These are phyloP conservation scores for Apodemia mormo DNA, from an alignment of 2,888 invertebrate genomes.

Conservation along the genomic window DNA sequence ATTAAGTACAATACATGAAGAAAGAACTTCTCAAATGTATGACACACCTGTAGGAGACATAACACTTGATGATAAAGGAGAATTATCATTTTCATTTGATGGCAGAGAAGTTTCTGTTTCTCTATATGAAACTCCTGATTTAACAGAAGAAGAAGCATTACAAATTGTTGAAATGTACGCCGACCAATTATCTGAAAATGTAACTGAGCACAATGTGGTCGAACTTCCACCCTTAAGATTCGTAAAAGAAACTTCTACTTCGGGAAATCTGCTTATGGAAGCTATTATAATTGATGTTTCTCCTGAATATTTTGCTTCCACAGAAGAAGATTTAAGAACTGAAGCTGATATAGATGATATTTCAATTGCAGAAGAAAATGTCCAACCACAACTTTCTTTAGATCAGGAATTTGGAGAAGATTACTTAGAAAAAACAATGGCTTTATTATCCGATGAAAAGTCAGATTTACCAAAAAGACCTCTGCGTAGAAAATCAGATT, in stretches of 20 bases:
- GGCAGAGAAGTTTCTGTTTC: constrained; percentile 96
- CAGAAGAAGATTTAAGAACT: constrained; percentile 90
- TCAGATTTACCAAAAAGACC: constrained; percentile 81
- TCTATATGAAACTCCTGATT: constrained; percentile 94
- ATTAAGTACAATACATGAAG: constrained; percentile 94
- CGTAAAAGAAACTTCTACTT: constrained; percentile 93
- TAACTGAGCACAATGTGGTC: constrained; percentile 91
- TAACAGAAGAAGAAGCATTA: constrained; percentile 94
- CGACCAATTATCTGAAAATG: constrained; percentile 94
- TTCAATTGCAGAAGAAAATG: constrained; percentile 89
- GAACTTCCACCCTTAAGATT: constrained; percentile 94
- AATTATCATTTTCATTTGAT: constrained; percentile 94
- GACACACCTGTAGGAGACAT: constrained; percentile 90
- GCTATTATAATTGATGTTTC: constrained; percentile 95
- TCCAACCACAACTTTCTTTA: constrained; percentile 65
- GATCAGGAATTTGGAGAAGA: constrained; percentile 81
- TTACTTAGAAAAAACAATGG: constrained; percentile 76
- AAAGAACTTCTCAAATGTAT: constrained; percentile 93
- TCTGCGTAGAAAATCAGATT: constrained; percentile 85
- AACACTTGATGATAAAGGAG: constrained; percentile 90
- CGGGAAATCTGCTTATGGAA: constrained; percentile 94
- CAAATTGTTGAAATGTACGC: constrained; percentile 97
- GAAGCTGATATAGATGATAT: constrained; percentile 94
- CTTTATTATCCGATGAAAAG: constrained; percentile 72
- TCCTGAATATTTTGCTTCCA: constrained; percentile 90